phyloP scores from a whole-genome alignment of 2,113 vertebrate genomes.

The Catharus fuscescens region DNA sequence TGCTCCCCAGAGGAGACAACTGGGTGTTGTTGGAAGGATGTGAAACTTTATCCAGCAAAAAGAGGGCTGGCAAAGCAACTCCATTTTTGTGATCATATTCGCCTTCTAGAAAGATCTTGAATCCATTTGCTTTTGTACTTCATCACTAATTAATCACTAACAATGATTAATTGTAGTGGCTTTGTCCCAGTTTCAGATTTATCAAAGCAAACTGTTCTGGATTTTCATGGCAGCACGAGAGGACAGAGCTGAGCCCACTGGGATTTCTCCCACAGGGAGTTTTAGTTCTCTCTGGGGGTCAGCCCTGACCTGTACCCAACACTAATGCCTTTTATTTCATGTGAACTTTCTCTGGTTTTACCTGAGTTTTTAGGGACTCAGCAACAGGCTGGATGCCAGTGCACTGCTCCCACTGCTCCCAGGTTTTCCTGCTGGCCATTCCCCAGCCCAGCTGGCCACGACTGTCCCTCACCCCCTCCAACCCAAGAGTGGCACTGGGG shows the following conservation, averaged over 20 bases:
- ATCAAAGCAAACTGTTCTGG: neutral
- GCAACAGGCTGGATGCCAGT: neutral
- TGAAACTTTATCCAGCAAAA: constrained; percentile 26
- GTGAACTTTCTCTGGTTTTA: neutral
- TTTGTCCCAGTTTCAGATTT: neutral
- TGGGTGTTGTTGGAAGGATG: neutral
- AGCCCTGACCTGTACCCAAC: neutral
- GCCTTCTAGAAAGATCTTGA: neutral
- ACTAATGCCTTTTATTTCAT: accelerated
- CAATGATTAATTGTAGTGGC: neutral
- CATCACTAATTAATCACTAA: no score
- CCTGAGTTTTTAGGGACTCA: neutral
- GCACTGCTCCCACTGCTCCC: neutral
- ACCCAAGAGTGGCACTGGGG: accelerated
- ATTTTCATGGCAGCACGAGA: accelerated
- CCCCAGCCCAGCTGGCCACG: neutral
- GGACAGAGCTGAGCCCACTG: neutral
- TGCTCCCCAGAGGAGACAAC: neutral
- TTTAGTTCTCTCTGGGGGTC: neutral
- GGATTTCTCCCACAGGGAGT: neutral
- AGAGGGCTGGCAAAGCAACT: neutral
- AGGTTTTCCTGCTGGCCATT: neutral
- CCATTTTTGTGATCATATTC: neutral
- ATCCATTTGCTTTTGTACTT: neutral
- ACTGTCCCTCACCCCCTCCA: neutral